Base-by-base conservation (phyloP, 30 jellyfish, hydroid and myxozoan genomes). In the Sanderia malayensis region DNA sequence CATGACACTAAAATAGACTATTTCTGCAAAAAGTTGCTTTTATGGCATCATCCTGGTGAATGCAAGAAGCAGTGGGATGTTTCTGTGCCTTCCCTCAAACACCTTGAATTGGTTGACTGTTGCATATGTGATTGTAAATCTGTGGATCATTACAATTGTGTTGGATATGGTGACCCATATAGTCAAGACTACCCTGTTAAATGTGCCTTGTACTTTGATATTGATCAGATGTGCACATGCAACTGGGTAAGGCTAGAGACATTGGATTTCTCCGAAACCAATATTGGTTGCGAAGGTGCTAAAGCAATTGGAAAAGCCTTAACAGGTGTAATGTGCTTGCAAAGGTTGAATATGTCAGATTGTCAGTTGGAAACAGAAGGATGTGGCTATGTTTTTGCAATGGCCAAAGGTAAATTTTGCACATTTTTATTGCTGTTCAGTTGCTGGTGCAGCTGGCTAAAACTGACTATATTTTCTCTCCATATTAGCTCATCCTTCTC, bases 171-270 rank as follows among this genome's bases (percentile, higher is more conserved):
- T 2, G 25, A 11, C 64, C 23, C 7, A 9, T 3, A 49, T 15
- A 49, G 27, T 18, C 27, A 11, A 49, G 64, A 49, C 4, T 49
- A 24, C 18, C 6, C 18, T 49, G 27, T 4, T 24, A 49, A 4
- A 24, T 49, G 2, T 19, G 18, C 8, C 18, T 49, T 11, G 64
- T 18, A 49, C 18, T 49, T 49, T 49, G 64, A 49, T 18, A 15
- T 19, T 4, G 64, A 8, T 49, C 25, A 9, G 24, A 19, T 49
- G 27, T 49, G 64, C 24, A 49, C 64, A 4, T 49, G 64, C 24
- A 49, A 49, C 64, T 49, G 64, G 64, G 27, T 3, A 24, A 49
- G 64, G 18, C 24, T 49, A 24, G 27, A 49, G 64, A 9, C 64
- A 9, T 11, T 49, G 4, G 27, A 49, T 19, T 49, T 49, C 6